phyloP scores from a whole-genome alignment of 2,888 invertebrate genomes.

The Graphium colonna region DNA sequence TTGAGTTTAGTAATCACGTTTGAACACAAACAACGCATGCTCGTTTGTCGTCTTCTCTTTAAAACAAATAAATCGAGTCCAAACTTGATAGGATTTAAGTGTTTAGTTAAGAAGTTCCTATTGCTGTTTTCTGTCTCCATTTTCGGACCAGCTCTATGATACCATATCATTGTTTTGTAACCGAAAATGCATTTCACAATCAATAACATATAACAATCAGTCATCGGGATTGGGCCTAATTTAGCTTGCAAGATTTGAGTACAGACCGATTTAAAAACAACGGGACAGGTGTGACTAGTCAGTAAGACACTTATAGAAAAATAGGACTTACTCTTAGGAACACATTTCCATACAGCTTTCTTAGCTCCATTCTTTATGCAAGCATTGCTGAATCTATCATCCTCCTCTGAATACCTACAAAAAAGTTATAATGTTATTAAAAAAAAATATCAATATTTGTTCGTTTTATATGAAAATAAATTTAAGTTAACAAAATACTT shows the following conservation, averaged over 20 bases:
- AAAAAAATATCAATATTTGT: no score
- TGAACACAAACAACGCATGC: no score
- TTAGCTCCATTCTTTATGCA: conserved; percentile 68
- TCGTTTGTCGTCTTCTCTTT: no score
- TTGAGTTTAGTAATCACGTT: no score
- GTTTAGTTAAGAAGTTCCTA: not conserved
- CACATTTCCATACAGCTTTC: conserved; percentile 69
- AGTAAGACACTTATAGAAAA: no score
- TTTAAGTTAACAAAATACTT: not conserved
- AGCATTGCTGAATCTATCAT: conserved; percentile 54
- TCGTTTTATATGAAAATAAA: no score
- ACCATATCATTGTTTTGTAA: conserved; percentile 1
- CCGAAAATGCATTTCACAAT: conserved; percentile 13
- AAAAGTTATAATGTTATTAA: no score
- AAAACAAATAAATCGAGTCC: no score
- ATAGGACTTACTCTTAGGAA: conserved; percentile 69
- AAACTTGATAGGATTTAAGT: no score
- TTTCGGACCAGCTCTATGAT: conserved; percentile 2
- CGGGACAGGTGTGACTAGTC: no score
- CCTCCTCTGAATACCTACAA: conserved; percentile 57
- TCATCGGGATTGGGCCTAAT: not conserved
- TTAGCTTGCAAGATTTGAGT: not conserved
- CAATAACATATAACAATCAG: not conserved
- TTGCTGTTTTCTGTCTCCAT: conserved; percentile 2
- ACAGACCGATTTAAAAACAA: not conserved